These are phyloP conservation scores for Melinaea menophilus DNA, from an alignment of 2,888 invertebrate genomes.

Conservation along the genomic window DNA sequence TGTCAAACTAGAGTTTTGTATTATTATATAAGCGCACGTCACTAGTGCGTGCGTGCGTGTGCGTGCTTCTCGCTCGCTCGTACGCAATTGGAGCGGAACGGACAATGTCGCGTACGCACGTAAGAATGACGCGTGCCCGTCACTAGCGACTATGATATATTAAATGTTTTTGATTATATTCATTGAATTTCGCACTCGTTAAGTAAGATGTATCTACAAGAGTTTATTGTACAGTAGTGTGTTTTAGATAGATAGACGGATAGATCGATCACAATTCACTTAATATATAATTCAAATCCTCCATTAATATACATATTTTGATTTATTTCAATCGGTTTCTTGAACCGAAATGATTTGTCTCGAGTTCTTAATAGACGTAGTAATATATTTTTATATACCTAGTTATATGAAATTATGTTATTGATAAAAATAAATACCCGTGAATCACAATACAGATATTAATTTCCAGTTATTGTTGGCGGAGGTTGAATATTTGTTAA, in stretches of 20 bases:
- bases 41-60: background rate
- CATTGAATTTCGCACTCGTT: constrained; percentile 41
- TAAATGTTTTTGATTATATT: constrained; percentile 41
- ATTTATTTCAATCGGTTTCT: background rate
- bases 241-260: background rate
- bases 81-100: background rate
- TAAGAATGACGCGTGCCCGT: background rate
- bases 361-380: too few species aligned
- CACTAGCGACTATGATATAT: constrained; percentile 4
- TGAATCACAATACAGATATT: background rate
- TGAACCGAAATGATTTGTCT: too few species aligned
- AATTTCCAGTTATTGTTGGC: background rate
- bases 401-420: background rate
- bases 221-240: constrained; percentile 10
- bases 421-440: background rate
- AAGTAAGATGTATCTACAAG: constrained; percentile 30
- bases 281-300: background rate
- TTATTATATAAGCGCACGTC: constrained; percentile 9
- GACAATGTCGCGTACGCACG: background rate
- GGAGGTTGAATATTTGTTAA: background rate
- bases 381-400: too few species aligned
- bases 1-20: constrained; percentile 42
- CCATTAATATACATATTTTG: background rate
- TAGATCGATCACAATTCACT: background rate
- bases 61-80: background rate